Evolutionary conservation across 1,140 invertebrate species (phyloP).

Genomic region (Euwallacea fornicatus): DNA sequence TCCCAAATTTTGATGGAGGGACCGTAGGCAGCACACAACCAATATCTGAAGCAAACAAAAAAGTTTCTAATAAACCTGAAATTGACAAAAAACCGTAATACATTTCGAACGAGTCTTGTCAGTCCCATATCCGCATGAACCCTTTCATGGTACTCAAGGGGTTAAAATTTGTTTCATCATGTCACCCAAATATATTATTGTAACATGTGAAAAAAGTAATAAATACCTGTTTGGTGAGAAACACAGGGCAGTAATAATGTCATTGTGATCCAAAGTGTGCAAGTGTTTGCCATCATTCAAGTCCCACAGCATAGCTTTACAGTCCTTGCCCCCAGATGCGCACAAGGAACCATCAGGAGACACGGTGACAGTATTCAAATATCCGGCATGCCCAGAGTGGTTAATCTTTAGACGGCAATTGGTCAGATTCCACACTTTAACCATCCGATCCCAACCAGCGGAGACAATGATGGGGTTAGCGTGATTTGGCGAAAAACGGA

Average conservation of each 20-base stretch:
- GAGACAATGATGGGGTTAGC: slow-evolving; percentile 99
- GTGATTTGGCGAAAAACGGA: slow-evolving; percentile 97
- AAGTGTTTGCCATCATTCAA: slow-evolving; percentile 99
- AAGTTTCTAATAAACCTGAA: neutral
- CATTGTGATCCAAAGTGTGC: slow-evolving; percentile 97
- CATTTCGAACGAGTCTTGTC: slow-evolving; percentile 9
- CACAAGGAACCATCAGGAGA: slow-evolving; percentile 99
- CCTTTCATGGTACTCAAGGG: slow-evolving; percentile 53
- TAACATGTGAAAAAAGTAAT: slow-evolving; percentile 1
- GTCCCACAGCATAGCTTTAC: slow-evolving; percentile 99
- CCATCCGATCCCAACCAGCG: slow-evolving; percentile 97
- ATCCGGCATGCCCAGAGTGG: slow-evolving; percentile 95
- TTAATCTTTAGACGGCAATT: slow-evolving; percentile 99
- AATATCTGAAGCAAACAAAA: slow-evolving; percentile 70
- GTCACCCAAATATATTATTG: slow-evolving; percentile 1
- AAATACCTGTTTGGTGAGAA: slow-evolving; percentile 90
- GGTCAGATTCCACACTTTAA: slow-evolving; percentile 99
- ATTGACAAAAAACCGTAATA: neutral
- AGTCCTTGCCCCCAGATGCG: slow-evolving; percentile 94
- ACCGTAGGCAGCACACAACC: slow-evolving; percentile 99
- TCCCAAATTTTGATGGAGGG: slow-evolving; percentile 99
- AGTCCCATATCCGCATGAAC: slow-evolving; percentile 56
- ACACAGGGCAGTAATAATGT: slow-evolving; percentile 96
- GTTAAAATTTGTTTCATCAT: slow-evolving; percentile 42
- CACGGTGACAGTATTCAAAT: slow-evolving; percentile 98